These are phyloP conservation scores for Sphecodes monilicornis DNA, from an alignment of 2,888 invertebrate genomes.

Conservation along the genomic window DNA sequence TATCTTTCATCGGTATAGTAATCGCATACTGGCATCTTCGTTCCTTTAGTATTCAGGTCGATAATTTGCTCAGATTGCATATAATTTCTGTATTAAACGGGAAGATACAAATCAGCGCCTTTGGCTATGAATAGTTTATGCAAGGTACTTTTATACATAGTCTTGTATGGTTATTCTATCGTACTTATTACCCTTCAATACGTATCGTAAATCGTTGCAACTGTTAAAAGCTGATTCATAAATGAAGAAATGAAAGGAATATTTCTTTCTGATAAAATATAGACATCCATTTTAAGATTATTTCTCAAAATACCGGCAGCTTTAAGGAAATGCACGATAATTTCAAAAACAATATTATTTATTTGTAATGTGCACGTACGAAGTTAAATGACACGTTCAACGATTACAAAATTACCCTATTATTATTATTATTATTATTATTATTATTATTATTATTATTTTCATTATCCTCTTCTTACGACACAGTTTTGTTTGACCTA, in stretches of 20 bases:
- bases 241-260: background rate
- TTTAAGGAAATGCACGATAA: background rate
- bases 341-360: background rate
- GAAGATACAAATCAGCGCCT: slow-evolving; percentile 50
- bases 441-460: too few relatives aligned
- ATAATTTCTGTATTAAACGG: slow-evolving; percentile 59
- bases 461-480: too few relatives aligned
- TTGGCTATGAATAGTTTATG: slow-evolving; percentile 58
- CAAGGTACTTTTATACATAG: slow-evolving; percentile 47
- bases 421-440: too few relatives aligned
- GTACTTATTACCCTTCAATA: background rate
- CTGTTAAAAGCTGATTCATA: background rate
- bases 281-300: too few relatives aligned
- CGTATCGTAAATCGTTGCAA: background rate
- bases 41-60: slow-evolving; percentile 38
- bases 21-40: slow-evolving; percentile 43
- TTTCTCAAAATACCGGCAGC: background rate
- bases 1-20: slow-evolving; percentile 13
- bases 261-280: too few relatives aligned
- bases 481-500: background rate
- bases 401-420: background rate
- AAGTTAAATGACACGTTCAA: background rate
- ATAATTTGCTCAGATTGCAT: slow-evolving; percentile 53
- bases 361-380: background rate
- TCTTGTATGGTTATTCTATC: slow-evolving; percentile 10